Evolutionary conservation across 2,113 vertebrate species (phyloP), one percentile per base, ranked within the genome.

Genomic region (Emberiza fucata): DNA sequence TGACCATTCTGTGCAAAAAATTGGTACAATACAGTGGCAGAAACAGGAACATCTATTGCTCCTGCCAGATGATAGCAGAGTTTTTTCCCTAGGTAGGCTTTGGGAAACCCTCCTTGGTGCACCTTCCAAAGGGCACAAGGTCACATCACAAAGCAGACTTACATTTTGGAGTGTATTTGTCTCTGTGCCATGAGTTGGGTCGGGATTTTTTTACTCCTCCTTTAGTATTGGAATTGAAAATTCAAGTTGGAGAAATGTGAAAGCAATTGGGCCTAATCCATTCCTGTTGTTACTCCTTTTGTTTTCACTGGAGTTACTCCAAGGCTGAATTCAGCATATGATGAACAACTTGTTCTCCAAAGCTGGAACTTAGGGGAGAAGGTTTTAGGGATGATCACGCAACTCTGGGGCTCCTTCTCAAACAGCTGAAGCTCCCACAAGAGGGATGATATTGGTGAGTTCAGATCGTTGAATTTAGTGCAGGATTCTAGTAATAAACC

Each of bases 221-320:
- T 92, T 81, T 65, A 72, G 33, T 56, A 84, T 23, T 89, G 81
- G 77, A 90, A 68, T 84, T 95, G 72, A 91, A 94, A 96, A 85
- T 82, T 85, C 69, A 92, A 95, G 61, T 18, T 95, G 91, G 59
- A 89, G 81, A 92, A 97, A 95, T 63, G 79, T 95, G 94, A 97
- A 96, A 95, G 87, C 90, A 96, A 83, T 95, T 87, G 95, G 94
- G 93, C 66, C 94, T 88, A 97, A 96, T 94, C 94, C 93, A 86
- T 94, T 94, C 91, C 84, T 95, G 84, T 95, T 92, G 81, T 91
- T 95, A 91, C 65, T 90, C 81, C 91, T 93, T 95, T 95, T 96
- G 95, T 96, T 95, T 96, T 92, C 78, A 72, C 91, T 96, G 95
- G 95, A 95, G 87, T 60, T 85, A 61, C 90, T 95, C 94, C 94